phyloP scores from a whole-genome alignment of 1,140 invertebrate genomes.

The Diuraphis noxia region DNA sequence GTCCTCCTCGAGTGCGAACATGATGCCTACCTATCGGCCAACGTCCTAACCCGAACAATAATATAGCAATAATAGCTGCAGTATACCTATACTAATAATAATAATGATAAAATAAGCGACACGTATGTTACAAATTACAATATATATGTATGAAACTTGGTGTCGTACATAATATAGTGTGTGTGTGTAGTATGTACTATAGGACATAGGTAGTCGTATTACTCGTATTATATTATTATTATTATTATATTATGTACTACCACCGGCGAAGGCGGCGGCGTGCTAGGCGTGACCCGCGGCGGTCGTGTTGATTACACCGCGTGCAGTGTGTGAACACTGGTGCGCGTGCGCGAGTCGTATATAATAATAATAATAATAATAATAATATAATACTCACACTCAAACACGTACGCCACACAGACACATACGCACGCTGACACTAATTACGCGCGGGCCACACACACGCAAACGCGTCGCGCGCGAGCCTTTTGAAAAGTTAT shows the following conservation, averaged over 20 bases:
- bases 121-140: background rate
- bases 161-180: background rate
- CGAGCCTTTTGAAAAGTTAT: conserved; percentile 33
- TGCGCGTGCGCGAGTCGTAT: conserved; percentile 1
- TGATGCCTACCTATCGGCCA: background rate
- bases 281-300: conserved; percentile 43
- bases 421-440: background rate
- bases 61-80: background rate
- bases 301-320: conserved; percentile 43
- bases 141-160: background rate
- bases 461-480: background rate
- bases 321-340: background rate
- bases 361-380: too few relatives aligned
- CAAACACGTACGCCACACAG: background rate
- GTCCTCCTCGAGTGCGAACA: background rate
- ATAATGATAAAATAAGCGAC: background rate
- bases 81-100: background rate
- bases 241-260: conserved; percentile 10
- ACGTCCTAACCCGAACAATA: background rate
- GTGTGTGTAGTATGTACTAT: background rate
- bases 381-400: background rate
- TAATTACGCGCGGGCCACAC: conserved; percentile 40
- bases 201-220: background rate
- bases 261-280: conserved; percentile 16
- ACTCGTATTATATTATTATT: background rate